Percentiles rank a stretch among this genome's conserved stretches.
phyloP scores from a whole-genome alignment of 30 jellyfish, hydroid and myxozoan species.

The Nemopilema nomurai region DNA sequence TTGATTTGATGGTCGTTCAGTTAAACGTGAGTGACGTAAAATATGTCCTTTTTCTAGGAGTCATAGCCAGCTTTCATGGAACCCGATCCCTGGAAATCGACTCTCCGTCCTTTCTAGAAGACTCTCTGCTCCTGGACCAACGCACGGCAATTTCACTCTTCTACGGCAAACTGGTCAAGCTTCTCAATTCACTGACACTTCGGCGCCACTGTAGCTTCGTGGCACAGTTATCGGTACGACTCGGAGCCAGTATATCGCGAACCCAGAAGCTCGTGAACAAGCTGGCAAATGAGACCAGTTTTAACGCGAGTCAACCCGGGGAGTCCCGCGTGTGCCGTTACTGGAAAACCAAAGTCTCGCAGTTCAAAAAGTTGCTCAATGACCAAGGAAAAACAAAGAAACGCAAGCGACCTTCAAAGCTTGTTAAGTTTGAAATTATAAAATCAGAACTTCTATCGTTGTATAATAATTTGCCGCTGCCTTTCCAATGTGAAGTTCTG shows the following conservation, averaged over 20 bases:
- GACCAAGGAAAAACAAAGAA: not conserved
- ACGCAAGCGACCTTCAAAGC: not conserved
- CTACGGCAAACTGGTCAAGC: conserved; percentile 26
- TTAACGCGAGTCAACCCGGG: not conserved
- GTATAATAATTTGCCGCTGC: conserved; percentile 65
- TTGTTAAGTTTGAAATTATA: conserved; percentile 9
- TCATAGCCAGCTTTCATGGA: not conserved
- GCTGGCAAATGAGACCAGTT: not conserved
- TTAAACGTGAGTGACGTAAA: not conserved
- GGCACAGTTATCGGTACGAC: conserved; percentile 22
- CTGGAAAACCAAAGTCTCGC: conserved; percentile 23
- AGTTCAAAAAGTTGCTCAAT: conserved; percentile 27
- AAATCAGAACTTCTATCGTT: conserved; percentile 28
- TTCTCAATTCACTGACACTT: conserved; percentile 36
- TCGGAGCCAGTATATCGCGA: conserved; percentile 34
- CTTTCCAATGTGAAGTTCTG: conserved; percentile 70
- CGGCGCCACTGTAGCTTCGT: conserved; percentile 51
- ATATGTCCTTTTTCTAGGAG: not conserved
- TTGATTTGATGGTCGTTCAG: not conserved
- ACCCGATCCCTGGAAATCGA: conserved; percentile 18
- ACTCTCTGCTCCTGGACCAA: conserved; percentile 31
- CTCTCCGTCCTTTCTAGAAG: conserved; percentile 56
- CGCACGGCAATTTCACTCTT: conserved; percentile 26
- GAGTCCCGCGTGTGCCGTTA: conserved; percentile 38
- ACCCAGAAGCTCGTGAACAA: conserved; percentile 47